phyloP scores from a whole-genome alignment of 2,113 vertebrate species.

The Rhinichthys klamathensis region DNA sequence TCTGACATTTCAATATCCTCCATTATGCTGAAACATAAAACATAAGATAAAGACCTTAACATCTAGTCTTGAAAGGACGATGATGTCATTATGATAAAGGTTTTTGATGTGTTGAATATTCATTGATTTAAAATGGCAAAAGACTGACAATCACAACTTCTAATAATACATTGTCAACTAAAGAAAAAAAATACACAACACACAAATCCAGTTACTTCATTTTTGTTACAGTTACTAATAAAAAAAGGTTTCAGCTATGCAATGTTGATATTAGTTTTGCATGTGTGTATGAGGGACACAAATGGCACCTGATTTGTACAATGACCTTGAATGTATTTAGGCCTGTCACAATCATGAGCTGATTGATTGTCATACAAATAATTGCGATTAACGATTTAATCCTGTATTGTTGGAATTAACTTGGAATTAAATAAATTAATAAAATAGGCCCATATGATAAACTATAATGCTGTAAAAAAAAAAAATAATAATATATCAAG shows the following conservation, averaged over 20 bases:
- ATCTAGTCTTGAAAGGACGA: not conserved
- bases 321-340: not conserved
- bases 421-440: no score
- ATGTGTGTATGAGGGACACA: not conserved
- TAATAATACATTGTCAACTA: not conserved
- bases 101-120: not conserved
- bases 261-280: not conserved
- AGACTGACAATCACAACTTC: not conserved
- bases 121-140: not conserved
- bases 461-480: no score
- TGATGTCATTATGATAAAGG: not conserved
- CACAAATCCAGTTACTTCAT: not conserved
- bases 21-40: no score
- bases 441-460: no score
- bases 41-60: no score
- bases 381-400: no score
- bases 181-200: not conserved
- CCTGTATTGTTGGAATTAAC: no score
- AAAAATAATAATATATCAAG: no score
- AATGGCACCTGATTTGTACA: not conserved
- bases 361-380: no score
- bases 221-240: not conserved
- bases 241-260: not conserved
- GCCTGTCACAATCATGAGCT: no score
- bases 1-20: not conserved